Percentiles rank a stretch among this genome's conserved stretches.
Evolutionary conservation across 2,113 vertebrate genomes (phyloP).

Genomic region (Corythornis madagascariensis): DNA sequence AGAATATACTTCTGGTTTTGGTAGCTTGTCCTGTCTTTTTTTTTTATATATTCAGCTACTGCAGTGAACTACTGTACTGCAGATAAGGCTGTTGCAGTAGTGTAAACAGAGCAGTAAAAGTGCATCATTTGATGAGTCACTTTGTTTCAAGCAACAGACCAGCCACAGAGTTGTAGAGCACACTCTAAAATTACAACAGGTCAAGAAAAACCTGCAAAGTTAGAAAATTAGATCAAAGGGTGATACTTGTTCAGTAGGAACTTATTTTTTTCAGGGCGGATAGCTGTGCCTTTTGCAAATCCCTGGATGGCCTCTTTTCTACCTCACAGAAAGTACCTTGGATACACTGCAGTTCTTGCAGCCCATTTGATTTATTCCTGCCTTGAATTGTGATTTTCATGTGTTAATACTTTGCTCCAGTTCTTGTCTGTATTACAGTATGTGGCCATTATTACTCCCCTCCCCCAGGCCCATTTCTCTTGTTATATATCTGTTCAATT

Average conservation of each 20-base stretch:
- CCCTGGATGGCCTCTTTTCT: slow-evolving; percentile 7
- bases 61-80: slow-evolving; percentile 31
- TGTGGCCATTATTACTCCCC: slow-evolving; percentile 36
- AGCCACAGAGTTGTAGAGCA: not conserved
- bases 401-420: slow-evolving; percentile 50
- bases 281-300: not conserved
- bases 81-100: slow-evolving; percentile 28
- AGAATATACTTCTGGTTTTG: not conserved
- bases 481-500: slow-evolving; percentile 60
- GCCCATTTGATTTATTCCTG: slow-evolving; percentile 49
- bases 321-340: not conserved
- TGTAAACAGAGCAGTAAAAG: slow-evolving; percentile 55
- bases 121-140: slow-evolving; percentile 46
- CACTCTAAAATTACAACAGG: slow-evolving; percentile 8
- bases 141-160: slow-evolving; percentile 49
- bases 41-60: not conserved
- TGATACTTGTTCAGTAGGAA: not conserved
- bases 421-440: slow-evolving; percentile 32
- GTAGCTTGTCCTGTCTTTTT: not conserved
- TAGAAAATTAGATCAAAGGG: slow-evolving; percentile 2
- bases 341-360: slow-evolving; percentile 4
- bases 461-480: slow-evolving; percentile 16
- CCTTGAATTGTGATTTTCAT: slow-evolving; percentile 51
- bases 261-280: not conserved
- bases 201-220: not conserved